Percentiles rank a stretch among this genome's conserved stretches.
phyloP scores from a whole-genome alignment of 2,113 vertebrate genomes.

The human (Homo sapiens) region DNA sequence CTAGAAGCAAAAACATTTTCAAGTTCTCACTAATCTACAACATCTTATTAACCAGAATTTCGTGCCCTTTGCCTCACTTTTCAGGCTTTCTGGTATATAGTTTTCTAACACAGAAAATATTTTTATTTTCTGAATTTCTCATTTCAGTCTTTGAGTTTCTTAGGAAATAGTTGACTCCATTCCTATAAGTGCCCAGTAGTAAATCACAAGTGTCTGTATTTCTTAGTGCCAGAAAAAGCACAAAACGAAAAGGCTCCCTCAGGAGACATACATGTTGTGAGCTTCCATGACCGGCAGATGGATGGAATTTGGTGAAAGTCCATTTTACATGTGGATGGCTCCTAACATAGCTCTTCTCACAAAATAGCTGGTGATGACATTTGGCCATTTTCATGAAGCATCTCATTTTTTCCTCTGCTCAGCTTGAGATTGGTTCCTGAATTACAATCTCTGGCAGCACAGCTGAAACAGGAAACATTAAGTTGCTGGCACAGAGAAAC shows the following conservation, averaged over 20 bases:
- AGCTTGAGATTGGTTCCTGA: slow-evolving; percentile 8
- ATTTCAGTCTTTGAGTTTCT: neutral
- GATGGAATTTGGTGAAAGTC: neutral
- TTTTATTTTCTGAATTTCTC: slow-evolving; percentile 53
- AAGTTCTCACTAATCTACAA: neutral
- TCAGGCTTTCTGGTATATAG: neutral
- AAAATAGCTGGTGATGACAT: slow-evolving; percentile 28
- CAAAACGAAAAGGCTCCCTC: neutral
- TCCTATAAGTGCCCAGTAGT: neutral
- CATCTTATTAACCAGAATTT: neutral
- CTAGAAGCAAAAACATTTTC: neutral
- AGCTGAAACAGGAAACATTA: slow-evolving; percentile 39
- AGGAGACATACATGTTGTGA: neutral
- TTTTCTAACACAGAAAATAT: neutral
- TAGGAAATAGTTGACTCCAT: slow-evolving; percentile 33
- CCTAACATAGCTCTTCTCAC: neutral
- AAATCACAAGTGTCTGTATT: slow-evolving; percentile 54
- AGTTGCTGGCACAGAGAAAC: slow-evolving; percentile 21
- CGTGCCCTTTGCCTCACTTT: neutral
- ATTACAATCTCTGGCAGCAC: slow-evolving; percentile 36
- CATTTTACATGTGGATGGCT: neutral
- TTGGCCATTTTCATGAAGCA: slow-evolving; percentile 39
- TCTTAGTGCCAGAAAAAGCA: slow-evolving; percentile 58
- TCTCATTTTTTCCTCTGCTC: slow-evolving; percentile 37
- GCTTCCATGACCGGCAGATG: neutral